Percentiles rank a stretch among this genome's conserved stretches.
Conservation (phyloP, 2,113 vertebrate species). For the Onychostruthus taczanowskii region DNA sequence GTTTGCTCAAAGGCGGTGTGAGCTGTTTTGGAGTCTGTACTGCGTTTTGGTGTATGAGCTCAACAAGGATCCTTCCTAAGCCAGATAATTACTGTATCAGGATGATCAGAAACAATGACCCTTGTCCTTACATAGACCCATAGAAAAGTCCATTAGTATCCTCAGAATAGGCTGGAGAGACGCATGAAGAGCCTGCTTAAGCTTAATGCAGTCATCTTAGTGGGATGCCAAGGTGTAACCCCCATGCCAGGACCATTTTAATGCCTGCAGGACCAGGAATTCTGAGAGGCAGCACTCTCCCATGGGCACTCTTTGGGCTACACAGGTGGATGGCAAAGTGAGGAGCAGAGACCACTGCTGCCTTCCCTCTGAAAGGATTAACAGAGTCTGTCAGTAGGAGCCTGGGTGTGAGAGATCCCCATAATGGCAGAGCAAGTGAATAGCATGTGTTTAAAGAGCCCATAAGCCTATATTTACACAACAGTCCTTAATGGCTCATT, state of each 20-base stretch:
- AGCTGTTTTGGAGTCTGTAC: background rate
- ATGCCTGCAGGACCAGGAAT: background rate
- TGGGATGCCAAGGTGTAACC: background rate
- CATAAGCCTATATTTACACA: conserved; percentile 71
- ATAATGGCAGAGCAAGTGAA: conserved; percentile 61
- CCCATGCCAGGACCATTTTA: background rate
- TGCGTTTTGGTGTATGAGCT: background rate
- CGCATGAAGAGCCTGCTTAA: background rate
- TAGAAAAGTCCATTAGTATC: background rate
- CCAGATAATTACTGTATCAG: background rate
- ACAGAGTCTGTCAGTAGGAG: conserved; percentile 34
- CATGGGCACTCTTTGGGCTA: background rate
- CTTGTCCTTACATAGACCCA: background rate
- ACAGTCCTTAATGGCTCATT: conserved; percentile 70
- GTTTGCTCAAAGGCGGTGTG: background rate
- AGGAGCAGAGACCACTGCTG: background rate
- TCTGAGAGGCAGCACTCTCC: background rate
- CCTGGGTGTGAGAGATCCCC: conserved; percentile 37
- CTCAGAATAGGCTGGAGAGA: background rate
- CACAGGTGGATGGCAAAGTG: background rate
- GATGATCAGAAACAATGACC: background rate
- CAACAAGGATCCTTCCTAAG: background rate
- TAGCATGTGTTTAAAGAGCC: conserved; percentile 63
- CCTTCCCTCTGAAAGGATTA: background rate
- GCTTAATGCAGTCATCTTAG: background rate